Evolutionary conservation across 2,113 vertebrate species (phyloP), one percentile per base, ranked within the genome.

Genomic region (Cariama cristata): DNA sequence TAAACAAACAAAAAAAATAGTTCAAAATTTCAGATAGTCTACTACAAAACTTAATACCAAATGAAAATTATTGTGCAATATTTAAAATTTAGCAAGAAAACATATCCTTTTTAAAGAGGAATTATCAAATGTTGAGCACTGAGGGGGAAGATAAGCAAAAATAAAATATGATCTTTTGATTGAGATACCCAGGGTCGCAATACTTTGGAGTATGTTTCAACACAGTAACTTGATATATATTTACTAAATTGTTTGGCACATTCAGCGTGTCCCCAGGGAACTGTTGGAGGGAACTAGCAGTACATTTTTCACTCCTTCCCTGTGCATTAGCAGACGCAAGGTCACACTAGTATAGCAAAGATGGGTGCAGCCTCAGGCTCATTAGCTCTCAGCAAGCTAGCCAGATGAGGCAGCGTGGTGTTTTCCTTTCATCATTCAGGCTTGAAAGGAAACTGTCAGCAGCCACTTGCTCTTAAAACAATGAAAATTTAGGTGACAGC

Each of bases 341-440:
- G 98, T 98, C 98, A 98, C 90, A 97, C 95, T 97, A 96, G 98
- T 97, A 96, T 97, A 96, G 97, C 96, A 97, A 98, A 98, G 98
- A 98, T 98, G 97, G 98, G 98, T 98, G 98, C 98, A 98, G 98
- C 97, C 90, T 94, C 87, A 96, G 98, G 96, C 98, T 99, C 98
- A 98, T 98, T 98, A 99, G 98, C 98, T 98, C 97, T 47, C 98
- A 98, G 98, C 98, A 97, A 98, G 98, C 97, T 93, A 97, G 97
- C 98, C 98, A 98, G 98, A 98, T 98, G 98, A 98, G 98, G 97
- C 98, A 83, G 89, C 58, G 63, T 97, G 98, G 97, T 98, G 98
- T 98, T 98, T 98, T 97, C 96, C 97, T 98, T 99, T 98, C 98
- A 98, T 99, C 98, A 98, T 98, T 98, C 98, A 98, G 98, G 98